These are phyloP conservation scores for Morus bassanus DNA, from an alignment of 2,797 vertebrate species.

Conservation along the genomic window DNA sequence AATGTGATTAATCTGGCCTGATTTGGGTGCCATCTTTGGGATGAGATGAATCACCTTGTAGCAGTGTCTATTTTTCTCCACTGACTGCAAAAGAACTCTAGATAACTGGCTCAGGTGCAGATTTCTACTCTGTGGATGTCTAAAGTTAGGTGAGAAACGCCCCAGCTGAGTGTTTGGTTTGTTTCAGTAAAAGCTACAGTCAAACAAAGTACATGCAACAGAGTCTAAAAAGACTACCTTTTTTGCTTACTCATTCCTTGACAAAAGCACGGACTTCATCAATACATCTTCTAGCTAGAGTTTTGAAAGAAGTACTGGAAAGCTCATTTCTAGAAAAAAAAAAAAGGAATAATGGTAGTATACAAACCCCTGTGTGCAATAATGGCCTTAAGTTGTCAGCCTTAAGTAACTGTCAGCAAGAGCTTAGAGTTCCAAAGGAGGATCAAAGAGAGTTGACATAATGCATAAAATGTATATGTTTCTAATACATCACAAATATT, in stretches of 20 bases:
- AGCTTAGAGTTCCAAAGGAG: slow-evolving; percentile 17
- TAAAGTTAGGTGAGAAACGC: background rate
- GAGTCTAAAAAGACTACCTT: background rate
- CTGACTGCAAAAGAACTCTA: background rate
- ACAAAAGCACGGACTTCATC: background rate
- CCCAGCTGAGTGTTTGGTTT: background rate
- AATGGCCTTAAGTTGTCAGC: slow-evolving; percentile 1
- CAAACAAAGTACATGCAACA: background rate
- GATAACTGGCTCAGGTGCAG: background rate
- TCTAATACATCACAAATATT: slow-evolving; percentile 59
- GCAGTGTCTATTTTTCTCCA: background rate
- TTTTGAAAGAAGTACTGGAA: slow-evolving; percentile 20
- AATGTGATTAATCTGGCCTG: background rate
- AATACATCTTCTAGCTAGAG: background rate
- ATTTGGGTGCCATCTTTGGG: background rate
- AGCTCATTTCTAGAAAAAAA: background rate
- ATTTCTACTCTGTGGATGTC: background rate
- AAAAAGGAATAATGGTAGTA: background rate
- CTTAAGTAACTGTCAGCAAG: slow-evolving; percentile 45
- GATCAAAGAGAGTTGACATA: slow-evolving; percentile 58
- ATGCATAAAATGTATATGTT: slow-evolving; percentile 56
- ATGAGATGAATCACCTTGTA: background rate
- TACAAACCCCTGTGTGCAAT: background rate
- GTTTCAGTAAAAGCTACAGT: background rate
- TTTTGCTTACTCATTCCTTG: background rate